Base-by-base conservation (phyloP, 64 coral and sea anemone species). In the Porites lutea region DNA sequence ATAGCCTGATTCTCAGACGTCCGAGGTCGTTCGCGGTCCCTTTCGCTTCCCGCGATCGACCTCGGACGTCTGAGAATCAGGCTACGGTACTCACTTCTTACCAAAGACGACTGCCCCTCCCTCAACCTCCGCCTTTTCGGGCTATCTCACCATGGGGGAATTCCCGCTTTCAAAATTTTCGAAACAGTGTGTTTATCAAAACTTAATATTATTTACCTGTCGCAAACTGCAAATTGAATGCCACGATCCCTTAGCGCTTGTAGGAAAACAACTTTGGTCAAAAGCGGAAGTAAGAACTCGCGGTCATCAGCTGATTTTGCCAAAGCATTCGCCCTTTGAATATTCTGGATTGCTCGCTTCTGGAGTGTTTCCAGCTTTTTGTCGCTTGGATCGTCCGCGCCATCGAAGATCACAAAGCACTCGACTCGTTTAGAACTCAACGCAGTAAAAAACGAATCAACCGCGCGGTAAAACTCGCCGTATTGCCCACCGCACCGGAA, bases 401-500 rank as follows among this genome's bases (percentile, higher is more conserved):
- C 95, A 63, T 96, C 95, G n/a, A 96, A 50, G 61, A 96, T 50
- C 3, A 96, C 91, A 87, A 61, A 93, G 0, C 90, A 57, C 8
- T 96, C 74, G 3, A 96, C 80, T 5, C 58, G 18, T 45, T 67
- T 92, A 22, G 44, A 53, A 46, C 8, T 46, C 19, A 96, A 79
- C 18, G 79, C 79, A 58, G 74, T 18, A 50, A 96, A 96, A 77
- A 96, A 96, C 16, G 72, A 70, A 71, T 67, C 21, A 8, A 90
- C 71, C 45, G 52, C 37, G 8, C 18, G 20, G 14, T 92, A 75
- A 70, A 86, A 89, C 13, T 93, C 79, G 18, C 89, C 51, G 51
- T 96, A 93, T 14, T 96, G 79, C 69, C 95, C 95, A 5, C 95
- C 95, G 79, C 65, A 89, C 18, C 61, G 90, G 57, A 86, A 89